Percentiles rank a stretch among this genome's conserved stretches.
phyloP scores from a whole-genome alignment of 1,140 invertebrate species.

The Phortica variegata region DNA sequence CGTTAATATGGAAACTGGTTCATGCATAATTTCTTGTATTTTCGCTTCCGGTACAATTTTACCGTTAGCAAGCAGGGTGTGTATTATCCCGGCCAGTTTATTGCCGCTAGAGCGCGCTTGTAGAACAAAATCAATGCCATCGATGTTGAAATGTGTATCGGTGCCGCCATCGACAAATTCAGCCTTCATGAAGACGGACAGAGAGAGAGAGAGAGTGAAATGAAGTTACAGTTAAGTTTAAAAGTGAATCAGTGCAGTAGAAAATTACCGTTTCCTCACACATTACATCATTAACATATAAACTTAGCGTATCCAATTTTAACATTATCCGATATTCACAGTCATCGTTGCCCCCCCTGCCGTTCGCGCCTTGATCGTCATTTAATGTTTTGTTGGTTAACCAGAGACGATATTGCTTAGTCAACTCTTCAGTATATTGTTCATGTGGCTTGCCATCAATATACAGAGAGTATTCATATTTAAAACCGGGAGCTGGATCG shows the following conservation, averaged over 20 bases:
- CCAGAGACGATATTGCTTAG: conserved; percentile 64
- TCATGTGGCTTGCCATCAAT: conserved; percentile 76
- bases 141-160: conserved; percentile 71
- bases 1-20: conserved; percentile 44
- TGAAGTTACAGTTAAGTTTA: neutral
- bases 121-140: conserved; percentile 44
- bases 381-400: conserved; percentile 33
- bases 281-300: conserved; percentile 49
- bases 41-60: conserved; percentile 45
- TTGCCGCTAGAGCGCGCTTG: conserved; percentile 53
- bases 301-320: conserved; percentile 50
- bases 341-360: conserved; percentile 20
- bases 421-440: conserved; percentile 76
- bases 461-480: conserved; percentile 75
- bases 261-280: conserved; percentile 38
- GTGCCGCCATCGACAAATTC: conserved; percentile 80
- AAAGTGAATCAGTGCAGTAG: neutral
- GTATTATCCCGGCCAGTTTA: conserved; percentile 48
- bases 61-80: conserved; percentile 46
- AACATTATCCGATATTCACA: conserved; percentile 68
- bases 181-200: conserved; percentile 60
- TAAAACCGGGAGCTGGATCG: conserved; percentile 76
- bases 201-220: conserved; percentile 10
- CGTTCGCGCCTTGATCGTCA: too few species aligned
- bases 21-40: conserved; percentile 53